Evolutionary conservation across 2,797 vertebrate genomes (phyloP), one percentile per base, ranked within the genome.

Genomic region (Premnoplex brunnescens): DNA sequence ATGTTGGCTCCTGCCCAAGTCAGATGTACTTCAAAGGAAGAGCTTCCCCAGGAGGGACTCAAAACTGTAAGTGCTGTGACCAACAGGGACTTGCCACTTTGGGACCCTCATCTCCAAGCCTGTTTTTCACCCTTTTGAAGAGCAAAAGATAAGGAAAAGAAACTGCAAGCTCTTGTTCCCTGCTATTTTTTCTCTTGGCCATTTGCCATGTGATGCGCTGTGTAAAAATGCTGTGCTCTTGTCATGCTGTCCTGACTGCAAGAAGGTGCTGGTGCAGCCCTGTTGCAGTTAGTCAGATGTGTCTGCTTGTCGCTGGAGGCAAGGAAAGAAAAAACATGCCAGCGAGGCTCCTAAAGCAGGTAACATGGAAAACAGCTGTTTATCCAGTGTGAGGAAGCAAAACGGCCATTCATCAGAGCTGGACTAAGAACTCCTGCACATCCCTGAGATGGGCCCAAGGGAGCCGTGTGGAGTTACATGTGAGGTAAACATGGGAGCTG

Each of bases 391-490:
- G 39, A 69, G 63, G 28, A 59, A 30, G 46, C 37, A 64, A 89
- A 73, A 46, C 0, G 9, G 41, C 62, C 10, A 1, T 49, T 77
- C 34, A n/a, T 44, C 32, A 37, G 66, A 54, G 56, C 37, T 77
- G 71, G 91, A 63, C 9, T 30, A 21, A 19, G 66, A 81, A 36
- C 0, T 43, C 11, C n/a, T 24, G 36, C 43, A 8, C 20, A 81
- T 55, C 10, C 44, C 51, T 21, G 39, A 39, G 64, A 18, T 13
- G 49, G 34, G 62, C 49, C 24, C 34, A 19, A n/a, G 56, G 66
- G 60, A 91, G 36, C 20, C 1, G 0, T 10, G 41, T 2, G 11
- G 75, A 24, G 59, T 55, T 84, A 36, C 0, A 0, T 15, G n/a
- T 19, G 44, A 56, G 27, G 32, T 14, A 63, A 92, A 64, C 34